Base-by-base conservation (phyloP, 2,113 vertebrate species). In the Mirza zaza region DNA sequence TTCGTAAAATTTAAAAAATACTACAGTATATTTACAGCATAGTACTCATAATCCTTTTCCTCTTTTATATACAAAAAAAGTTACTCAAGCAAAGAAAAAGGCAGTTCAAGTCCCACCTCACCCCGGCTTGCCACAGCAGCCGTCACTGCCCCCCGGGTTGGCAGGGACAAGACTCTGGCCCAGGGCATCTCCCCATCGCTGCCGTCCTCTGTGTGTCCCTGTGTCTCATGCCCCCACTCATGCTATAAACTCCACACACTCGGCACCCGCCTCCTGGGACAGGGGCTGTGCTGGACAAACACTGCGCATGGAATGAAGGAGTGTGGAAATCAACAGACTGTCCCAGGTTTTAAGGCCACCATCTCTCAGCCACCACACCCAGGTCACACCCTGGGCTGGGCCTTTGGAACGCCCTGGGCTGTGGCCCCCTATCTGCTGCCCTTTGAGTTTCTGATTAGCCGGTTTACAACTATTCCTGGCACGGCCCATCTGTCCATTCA, bases 371-470 rank as follows among this genome's bases (percentile, higher is more conserved):
- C 29, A 34, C 83, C 93, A 92, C 95, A 14, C 85, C 95, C 45
- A 0, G 1, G 71, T 48, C 89, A 67, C 94, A 8, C 68, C 95
- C 91, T 3, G 18, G 81, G 75, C 34, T 29, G 29, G 71, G 68
- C 52, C 95, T 75, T 32, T 52, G 88, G 85, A 80, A 84, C 68
- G 57, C 73, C 17, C 25, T 48, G 73, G 42, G 73, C 2, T 29
- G 5, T 4, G 52, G 82, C 79, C 65, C 65, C 25, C 6, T 86
- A 91, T 85, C 93, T 79, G 82, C 89, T 93, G 97, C 93, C 93
- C 96, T 97, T 96, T 96, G 94, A 96, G 65, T 63, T 85, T 75
- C 87, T 57, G 89, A 94, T 95, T 91, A 90, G 86, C 65, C 50
- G 50, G 61, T 1, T n/a, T 71, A 48, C 45, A 50, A 20, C 59